A percentile compares a stretch with the other conserved stretches of the same genome.
Conservation (phyloP, 2,888 invertebrate genomes). For the Oligia latruncula region DNA sequence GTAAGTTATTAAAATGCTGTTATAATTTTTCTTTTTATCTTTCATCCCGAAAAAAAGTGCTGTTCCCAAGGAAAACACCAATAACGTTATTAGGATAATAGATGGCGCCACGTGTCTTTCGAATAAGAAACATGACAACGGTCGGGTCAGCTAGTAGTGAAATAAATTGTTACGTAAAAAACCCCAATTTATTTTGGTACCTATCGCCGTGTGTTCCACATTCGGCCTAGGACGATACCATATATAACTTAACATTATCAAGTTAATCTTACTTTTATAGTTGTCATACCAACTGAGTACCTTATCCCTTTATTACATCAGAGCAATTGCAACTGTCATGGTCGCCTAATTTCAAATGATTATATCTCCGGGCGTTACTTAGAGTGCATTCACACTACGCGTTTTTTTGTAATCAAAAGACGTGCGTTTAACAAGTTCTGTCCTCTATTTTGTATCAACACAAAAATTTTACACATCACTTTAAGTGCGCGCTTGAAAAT, state of each 20-base stretch:
- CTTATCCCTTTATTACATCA: constrained; percentile 32
- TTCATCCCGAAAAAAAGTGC: too few relatives aligned
- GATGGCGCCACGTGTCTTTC: too few relatives aligned
- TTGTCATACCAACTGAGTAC: constrained; percentile 22
- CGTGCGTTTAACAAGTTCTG: too few relatives aligned
- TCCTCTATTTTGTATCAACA: too few relatives aligned
- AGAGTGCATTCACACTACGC: background rate
- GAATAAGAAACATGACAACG: too few relatives aligned
- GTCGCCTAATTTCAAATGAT: constrained; percentile 59
- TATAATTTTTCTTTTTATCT: too few relatives aligned
- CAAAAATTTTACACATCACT: too few relatives aligned
- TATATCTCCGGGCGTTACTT: constrained; percentile 42
- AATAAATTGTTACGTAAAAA: background rate
- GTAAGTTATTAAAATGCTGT: background rate
- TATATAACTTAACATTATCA: constrained; percentile 12
- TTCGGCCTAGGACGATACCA: constrained; percentile 12
- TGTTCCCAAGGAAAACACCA: too few relatives aligned
- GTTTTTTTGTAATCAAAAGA: background rate
- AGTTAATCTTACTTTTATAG: constrained; percentile 24
- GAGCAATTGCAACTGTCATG: constrained; percentile 40
- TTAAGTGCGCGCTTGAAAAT: background rate
- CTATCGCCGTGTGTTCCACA: background rate
- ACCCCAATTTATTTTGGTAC: too few relatives aligned
- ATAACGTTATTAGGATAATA: too few relatives aligned
- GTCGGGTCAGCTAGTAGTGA: too few relatives aligned